Conservation (phyloP, 1,140 invertebrate genomes). For the Bombus fervidus region DNA sequence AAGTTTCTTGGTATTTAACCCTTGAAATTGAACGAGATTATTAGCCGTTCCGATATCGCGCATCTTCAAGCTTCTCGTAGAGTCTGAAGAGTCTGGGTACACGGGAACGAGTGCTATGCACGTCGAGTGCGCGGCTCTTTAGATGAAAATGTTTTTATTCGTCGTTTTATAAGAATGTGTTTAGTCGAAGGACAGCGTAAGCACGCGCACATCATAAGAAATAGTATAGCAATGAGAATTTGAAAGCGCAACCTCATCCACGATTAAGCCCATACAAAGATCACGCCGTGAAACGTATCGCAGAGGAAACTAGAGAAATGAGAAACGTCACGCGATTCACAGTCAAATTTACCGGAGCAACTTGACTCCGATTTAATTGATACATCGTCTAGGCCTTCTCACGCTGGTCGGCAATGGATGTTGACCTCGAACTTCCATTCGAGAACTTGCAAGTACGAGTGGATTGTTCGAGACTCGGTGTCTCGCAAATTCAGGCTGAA, state of each 20-base stretch:
- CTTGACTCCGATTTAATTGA: conserved; percentile 71
- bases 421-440: conserved; percentile 14
- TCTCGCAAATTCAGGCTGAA: background rate
- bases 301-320: background rate
- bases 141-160: background rate
- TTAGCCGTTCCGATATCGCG: background rate
- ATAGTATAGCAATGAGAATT: background rate
- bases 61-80: background rate
- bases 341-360: conserved; percentile 60
- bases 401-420: background rate
- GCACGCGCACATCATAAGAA: background rate
- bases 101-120: background rate
- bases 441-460: background rate
- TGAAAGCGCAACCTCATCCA: too few relatives aligned
- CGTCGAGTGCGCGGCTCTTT: background rate
- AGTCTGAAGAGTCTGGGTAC: background rate
- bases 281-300: conserved; percentile 21
- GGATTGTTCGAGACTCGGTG: background rate
- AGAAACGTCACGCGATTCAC: conserved; percentile 37
- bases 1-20: background rate
- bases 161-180: background rate
- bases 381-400: conserved; percentile 35
- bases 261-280: background rate
- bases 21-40: conserved; percentile 3
- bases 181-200: background rate